These are phyloP conservation scores for Bradypus variegatus DNA, from an alignment of 2,797 vertebrate species.

Conservation along the genomic window DNA sequence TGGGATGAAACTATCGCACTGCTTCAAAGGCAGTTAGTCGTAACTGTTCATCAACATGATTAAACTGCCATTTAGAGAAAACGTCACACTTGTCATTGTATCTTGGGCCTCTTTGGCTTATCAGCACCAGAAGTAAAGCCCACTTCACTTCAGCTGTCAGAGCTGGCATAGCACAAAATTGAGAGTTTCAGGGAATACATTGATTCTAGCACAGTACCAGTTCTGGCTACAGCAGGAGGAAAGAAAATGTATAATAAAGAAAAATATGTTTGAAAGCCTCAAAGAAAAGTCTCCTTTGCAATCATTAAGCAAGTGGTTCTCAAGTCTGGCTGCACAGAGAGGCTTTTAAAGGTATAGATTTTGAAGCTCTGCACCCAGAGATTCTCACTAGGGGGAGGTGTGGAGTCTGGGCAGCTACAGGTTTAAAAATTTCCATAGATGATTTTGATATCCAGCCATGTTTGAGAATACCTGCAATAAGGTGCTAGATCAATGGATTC, in stretches of 20 bases:
- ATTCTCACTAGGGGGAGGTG: neutral
- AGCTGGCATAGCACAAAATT: neutral
- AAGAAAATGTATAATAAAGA: neutral
- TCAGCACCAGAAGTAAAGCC: neutral
- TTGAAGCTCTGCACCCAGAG: neutral
- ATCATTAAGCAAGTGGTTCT: neutral
- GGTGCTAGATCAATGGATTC: neutral
- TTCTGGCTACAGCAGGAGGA: neutral
- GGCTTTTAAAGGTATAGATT: constrained; percentile 19
- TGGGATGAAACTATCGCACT: neutral
- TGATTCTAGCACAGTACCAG: neutral
- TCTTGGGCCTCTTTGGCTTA: neutral
- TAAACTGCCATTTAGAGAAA: constrained; percentile 16
- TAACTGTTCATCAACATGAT: neutral
- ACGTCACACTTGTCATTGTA: neutral
- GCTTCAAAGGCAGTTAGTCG: neutral
- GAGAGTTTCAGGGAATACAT: neutral
- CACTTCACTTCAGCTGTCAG: neutral
- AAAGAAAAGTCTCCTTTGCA: neutral
- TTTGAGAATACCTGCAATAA: neutral
- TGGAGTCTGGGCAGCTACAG: neutral
- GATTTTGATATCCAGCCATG: neutral
- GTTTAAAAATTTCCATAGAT: neutral
- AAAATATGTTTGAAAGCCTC: neutral
- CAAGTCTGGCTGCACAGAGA: neutral